Base-by-base conservation (phyloP, 1,140 invertebrate genomes). In the Aporrectodea caliginosa region DNA sequence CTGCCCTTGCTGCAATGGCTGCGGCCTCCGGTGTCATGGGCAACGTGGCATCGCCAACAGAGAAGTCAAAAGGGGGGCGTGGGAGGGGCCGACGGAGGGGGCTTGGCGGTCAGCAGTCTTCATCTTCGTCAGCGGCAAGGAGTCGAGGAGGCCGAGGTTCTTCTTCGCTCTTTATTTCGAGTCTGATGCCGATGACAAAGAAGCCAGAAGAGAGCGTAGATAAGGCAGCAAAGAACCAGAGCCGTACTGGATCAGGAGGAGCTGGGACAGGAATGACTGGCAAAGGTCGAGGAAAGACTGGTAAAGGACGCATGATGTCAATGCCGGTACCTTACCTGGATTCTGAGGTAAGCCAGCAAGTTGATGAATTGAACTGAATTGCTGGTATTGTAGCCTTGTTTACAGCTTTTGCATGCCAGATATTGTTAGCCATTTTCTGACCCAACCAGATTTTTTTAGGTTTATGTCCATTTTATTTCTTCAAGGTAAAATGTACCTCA, bases 61-160 rank as follows among this genome's bases (percentile, higher is more conserved):
- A 22, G 73, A 31, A 27, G 12, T 30, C 32, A 27, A 27, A 27
- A 35, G 1, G 6, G 22, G 77, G 77, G 0, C 69, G 77, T 31
- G 69, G 77, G n/a, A 69, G 77, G 1, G 70, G 70, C 2, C 16
- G 77, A 35, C 32, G 77, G 12, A 78, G 77, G 27, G 77, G 58
- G 1, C 68, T 58, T 6, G 69, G 68, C 22, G 43, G 43, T 12
- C 68, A 32, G 70, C 12, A 43, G 70, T n/a, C 16, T 22, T 78
- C 43, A 58, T 58, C 43, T 58, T 58, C 43, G 6, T 58, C 43
- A 22, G 22, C 6, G 43, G 22, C 6, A 12, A 6, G 43, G 22
- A 22, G 43, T 22, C 43, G 43, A 12, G 43, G 43, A 6, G n/a
- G n/a, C n/a, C 29, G 69, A 31, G 69, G 69, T 31, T 30, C 29